Percentiles rank a stretch among this genome's conserved stretches.
Evolutionary conservation across 2,888 invertebrate genomes (phyloP).

Genomic region (Ichneumon xanthorius): DNA sequence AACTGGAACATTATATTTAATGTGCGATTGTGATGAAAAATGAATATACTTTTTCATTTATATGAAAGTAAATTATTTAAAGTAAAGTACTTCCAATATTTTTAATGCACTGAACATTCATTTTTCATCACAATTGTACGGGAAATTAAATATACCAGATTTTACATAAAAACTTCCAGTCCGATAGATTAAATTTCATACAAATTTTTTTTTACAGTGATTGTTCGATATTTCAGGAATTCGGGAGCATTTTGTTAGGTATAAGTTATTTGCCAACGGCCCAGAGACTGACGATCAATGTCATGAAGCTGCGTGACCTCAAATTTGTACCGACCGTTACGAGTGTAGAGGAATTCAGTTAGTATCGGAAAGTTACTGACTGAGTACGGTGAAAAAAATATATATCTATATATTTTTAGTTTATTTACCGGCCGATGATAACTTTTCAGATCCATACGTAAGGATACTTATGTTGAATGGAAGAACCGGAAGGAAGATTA

Average conservation of each 20-base stretch:
- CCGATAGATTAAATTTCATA: no score
- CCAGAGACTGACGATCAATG: constrained; percentile 85
- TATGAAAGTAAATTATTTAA: no score
- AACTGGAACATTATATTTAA: no score
- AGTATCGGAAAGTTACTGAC: constrained; percentile 70
- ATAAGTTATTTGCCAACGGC: constrained; percentile 85
- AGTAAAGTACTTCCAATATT: no score
- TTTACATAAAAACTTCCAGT: no score
- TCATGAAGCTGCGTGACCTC: constrained; percentile 84
- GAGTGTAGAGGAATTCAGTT: constrained; percentile 82
- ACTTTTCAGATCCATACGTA: constrained; percentile 83
- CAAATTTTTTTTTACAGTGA: no score
- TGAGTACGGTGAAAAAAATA: neutral
- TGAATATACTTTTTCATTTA: no score
- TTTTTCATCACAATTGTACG: no score
- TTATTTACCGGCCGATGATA: constrained; percentile 8
- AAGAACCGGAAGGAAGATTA: constrained; percentile 83
- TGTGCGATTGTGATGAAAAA: no score
- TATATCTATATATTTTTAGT: neutral
- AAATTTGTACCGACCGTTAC: constrained; percentile 78
- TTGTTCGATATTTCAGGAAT: constrained; percentile 81
- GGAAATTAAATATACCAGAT: no score
- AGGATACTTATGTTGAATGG: constrained; percentile 84
- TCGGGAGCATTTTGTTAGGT: constrained; percentile 84
- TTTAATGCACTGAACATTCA: no score